These are phyloP conservation scores for Pheosia tremula DNA, from an alignment of 2,888 invertebrate genomes.

Conservation along the genomic window DNA sequence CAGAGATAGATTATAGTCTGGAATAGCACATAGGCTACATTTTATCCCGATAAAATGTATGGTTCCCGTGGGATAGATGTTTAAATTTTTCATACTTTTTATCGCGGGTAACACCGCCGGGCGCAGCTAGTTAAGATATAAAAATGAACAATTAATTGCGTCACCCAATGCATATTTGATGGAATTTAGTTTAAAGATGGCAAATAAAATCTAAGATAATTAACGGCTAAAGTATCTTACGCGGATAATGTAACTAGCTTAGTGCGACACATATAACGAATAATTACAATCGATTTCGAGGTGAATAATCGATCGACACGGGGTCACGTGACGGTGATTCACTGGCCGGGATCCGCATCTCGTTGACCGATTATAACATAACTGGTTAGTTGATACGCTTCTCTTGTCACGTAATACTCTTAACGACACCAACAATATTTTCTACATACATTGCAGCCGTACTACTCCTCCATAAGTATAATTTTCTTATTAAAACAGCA, in stretches of 20 bases:
- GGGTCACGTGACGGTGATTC: constrained; percentile 52
- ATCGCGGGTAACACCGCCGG: too few species aligned
- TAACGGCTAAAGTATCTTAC: too few species aligned
- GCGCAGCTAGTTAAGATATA: too few species aligned
- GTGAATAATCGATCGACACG: constrained; percentile 37
- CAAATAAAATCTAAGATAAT: too few species aligned
- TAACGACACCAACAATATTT: constrained; percentile 4
- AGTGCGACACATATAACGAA: neutral
- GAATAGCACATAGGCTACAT: too few species aligned
- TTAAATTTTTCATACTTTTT: too few species aligned
- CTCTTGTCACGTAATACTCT: constrained; percentile 34
- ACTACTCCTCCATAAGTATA: neutral
- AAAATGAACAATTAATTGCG: too few species aligned
- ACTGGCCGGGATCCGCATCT: constrained; percentile 52
- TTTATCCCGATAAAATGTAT: too few species aligned
- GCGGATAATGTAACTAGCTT: neutral
- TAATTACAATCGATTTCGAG: constrained; percentile 15
- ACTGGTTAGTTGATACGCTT: constrained; percentile 46
- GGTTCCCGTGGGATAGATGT: too few species aligned
- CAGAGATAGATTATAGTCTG: too few species aligned
- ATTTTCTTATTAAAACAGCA: constrained; percentile 7
- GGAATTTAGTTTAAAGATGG: too few species aligned
- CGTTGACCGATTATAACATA: constrained; percentile 61
- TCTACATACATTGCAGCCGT: constrained; percentile 23
- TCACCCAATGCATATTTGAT: too few species aligned